These are phyloP conservation scores for Aviceda subcristata DNA, from an alignment of 2,113 vertebrate genomes.

Conservation along the genomic window DNA sequence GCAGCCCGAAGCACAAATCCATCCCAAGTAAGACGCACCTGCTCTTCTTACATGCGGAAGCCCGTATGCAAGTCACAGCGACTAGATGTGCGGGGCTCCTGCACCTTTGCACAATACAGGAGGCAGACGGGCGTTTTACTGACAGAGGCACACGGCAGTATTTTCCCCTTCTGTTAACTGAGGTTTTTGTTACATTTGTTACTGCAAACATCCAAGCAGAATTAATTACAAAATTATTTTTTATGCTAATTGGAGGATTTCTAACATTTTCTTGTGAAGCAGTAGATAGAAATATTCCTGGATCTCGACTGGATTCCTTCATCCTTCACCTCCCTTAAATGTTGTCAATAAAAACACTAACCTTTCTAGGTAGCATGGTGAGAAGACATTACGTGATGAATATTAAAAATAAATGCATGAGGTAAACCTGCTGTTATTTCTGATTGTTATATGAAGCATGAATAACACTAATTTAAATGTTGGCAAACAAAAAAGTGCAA, in stretches of 20 bases:
- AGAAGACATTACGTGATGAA: conserved; percentile 60
- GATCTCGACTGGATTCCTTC: background rate
- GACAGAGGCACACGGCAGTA: background rate
- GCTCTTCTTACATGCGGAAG: background rate
- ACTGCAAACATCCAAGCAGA: background rate
- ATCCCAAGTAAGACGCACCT: background rate
- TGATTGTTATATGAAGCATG: conserved; percentile 76
- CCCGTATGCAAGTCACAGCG: background rate
- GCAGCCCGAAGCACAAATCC: background rate
- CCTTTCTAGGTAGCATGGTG: conserved; percentile 47
- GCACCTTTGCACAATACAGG: background rate
- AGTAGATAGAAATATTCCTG: background rate
- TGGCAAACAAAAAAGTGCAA: conserved; percentile 69
- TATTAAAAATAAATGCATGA: conserved; percentile 75
- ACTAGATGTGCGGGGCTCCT: background rate
- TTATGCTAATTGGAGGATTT: background rate
- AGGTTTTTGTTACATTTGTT: background rate
- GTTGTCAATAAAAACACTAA: conserved; percentile 66
- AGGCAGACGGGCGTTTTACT: background rate
- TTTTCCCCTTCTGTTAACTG: background rate
- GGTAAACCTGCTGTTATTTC: conserved; percentile 67
- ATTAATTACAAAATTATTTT: background rate
- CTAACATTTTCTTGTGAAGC: background rate
- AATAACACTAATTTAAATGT: conserved; percentile 70
- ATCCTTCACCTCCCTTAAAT: conserved; percentile 36